phyloP scores from a whole-genome alignment of 2,797 vertebrate species.

The Anas georgica region DNA sequence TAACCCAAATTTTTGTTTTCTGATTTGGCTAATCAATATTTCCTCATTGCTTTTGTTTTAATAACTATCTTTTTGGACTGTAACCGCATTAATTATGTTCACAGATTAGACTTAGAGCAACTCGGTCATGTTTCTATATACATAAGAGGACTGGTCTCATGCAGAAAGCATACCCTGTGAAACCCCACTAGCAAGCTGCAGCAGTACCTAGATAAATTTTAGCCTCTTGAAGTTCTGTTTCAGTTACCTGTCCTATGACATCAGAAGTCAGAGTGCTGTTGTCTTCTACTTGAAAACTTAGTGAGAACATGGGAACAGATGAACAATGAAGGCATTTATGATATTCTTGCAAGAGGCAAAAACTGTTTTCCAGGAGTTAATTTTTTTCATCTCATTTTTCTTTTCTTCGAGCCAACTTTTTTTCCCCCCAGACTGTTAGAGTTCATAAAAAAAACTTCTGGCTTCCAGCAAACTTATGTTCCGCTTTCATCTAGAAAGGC shows the following conservation, averaged over 20 bases:
- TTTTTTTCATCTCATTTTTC: constrained; percentile 4
- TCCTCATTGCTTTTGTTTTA: neutral
- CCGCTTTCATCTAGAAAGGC: constrained; percentile 46
- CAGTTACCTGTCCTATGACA: neutral
- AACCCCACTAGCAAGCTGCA: neutral
- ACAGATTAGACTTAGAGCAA: neutral
- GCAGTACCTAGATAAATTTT: neutral
- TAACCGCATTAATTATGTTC: neutral
- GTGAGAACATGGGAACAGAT: neutral
- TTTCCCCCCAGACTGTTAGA: neutral
- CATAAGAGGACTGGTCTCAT: neutral
- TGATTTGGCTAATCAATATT: neutral
- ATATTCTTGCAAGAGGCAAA: neutral
- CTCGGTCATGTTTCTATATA: neutral
- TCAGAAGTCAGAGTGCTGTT: neutral
- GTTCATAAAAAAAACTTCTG: constrained; percentile 10
- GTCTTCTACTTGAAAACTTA: neutral
- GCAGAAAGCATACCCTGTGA: neutral
- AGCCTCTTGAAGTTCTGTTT: neutral
- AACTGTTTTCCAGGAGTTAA: neutral
- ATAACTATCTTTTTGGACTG: neutral
- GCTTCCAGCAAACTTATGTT: constrained; percentile 48
- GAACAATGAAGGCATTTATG: neutral
- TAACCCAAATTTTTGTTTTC: neutral
- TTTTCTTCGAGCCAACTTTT: constrained; percentile 8